These are phyloP conservation scores for Aviceda subcristata DNA, from an alignment of 2,113 vertebrate genomes.

Conservation along the genomic window DNA sequence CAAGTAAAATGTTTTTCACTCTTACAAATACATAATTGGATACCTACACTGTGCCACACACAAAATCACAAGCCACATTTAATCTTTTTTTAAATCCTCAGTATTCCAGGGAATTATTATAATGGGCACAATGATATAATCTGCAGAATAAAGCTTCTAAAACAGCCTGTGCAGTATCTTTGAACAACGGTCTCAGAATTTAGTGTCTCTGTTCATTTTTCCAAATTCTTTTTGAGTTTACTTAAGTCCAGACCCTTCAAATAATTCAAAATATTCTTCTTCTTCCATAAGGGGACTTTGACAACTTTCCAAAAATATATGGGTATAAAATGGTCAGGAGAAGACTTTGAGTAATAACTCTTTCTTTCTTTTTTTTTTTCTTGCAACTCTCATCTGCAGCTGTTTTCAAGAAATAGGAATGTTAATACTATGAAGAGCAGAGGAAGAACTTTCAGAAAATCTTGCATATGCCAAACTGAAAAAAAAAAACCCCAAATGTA, in stretches of 20 bases:
- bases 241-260: background rate
- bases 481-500: background rate
- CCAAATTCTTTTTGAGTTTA: background rate
- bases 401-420: background rate
- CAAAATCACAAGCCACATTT: background rate
- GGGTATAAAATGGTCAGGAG: background rate
- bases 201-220: background rate
- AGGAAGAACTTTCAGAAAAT: background rate
- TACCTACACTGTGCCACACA: background rate
- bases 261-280: background rate
- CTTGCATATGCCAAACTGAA: background rate
- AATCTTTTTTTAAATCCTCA: background rate
- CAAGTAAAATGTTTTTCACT: background rate
- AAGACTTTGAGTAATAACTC: background rate
- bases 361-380: background rate
- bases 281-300: background rate
- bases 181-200: background rate
- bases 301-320: background rate
- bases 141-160: background rate
- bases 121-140: background rate
- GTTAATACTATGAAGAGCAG: background rate
- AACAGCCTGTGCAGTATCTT: background rate
- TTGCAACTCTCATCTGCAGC: background rate
- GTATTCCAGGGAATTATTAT: background rate
- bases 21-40: background rate